A percentile compares a stretch with the other conserved stretches of the same genome.
These are phyloP conservation scores for Macquaria australasica DNA, from an alignment of 2,113 vertebrate species.

Conservation along the genomic window DNA sequence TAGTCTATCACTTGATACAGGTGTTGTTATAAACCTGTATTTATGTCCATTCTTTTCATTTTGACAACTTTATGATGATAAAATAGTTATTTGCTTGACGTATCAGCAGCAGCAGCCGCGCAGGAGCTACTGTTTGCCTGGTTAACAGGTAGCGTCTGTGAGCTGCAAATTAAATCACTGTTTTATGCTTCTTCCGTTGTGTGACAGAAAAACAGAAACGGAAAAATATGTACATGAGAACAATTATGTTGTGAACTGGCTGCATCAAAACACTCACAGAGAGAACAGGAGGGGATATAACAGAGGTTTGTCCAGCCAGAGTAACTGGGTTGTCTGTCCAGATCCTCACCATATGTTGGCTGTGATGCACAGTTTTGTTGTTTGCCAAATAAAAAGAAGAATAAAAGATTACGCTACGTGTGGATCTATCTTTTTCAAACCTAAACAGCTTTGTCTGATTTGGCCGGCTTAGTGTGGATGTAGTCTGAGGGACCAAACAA, in stretches of 20 bases:
- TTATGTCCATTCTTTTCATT: background rate
- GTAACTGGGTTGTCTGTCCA: background rate
- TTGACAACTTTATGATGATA: background rate
- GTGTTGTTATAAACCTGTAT: background rate
- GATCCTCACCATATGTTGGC: background rate
- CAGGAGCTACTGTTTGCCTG: background rate
- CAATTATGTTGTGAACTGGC: background rate
- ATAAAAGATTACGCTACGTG: background rate
- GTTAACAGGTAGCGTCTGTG: background rate
- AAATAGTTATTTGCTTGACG: background rate
- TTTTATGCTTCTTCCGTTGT: background rate
- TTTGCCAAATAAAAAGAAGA: background rate
- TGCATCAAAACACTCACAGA: background rate
- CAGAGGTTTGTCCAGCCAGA: conserved; percentile 15
- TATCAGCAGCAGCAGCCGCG: background rate
- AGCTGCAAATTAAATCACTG: background rate
- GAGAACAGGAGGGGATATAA: background rate
- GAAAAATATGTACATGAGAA: background rate
- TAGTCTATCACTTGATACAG: background rate
- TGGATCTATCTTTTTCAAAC: background rate
- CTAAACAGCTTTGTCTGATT: conserved; percentile 5
- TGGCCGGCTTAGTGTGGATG: background rate
- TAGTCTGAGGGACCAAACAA: background rate
- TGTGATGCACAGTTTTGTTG: background rate
- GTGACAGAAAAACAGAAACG: background rate